These are phyloP conservation scores for Dryomyza anilis DNA, from an alignment of 2,888 invertebrate genomes.

Conservation along the genomic window DNA sequence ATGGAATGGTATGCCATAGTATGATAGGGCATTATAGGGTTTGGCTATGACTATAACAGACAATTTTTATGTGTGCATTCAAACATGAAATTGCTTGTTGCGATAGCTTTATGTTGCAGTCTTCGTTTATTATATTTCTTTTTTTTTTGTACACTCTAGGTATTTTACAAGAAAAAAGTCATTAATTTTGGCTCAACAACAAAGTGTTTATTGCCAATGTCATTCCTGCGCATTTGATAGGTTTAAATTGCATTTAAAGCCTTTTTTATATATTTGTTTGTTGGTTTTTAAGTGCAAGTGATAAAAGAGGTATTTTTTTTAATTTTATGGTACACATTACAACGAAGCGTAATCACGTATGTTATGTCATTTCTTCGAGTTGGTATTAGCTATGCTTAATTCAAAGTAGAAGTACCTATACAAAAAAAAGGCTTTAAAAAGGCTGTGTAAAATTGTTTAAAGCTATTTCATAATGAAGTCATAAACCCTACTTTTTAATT, in stretches of 20 bases:
- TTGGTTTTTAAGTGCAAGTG: neutral
- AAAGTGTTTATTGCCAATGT: slow-evolving; percentile 6
- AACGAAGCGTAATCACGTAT: too few species aligned
- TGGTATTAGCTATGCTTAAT: neutral
- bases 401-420: too few species aligned
- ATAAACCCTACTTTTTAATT: slow-evolving; percentile 9
- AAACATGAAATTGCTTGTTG: slow-evolving; percentile 17
- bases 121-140: neutral
- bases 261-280: too few species aligned
- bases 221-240: too few species aligned
- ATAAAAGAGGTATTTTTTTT: neutral
- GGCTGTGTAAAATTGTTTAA: too few species aligned
- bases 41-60: too few species aligned
- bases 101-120: neutral
- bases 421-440: too few species aligned
- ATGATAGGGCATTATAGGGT: neutral
- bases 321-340: too few species aligned
- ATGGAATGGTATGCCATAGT: too few species aligned
- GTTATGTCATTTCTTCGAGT: neutral
- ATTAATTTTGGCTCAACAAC: too few species aligned
- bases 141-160: neutral
- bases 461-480: slow-evolving; percentile 3
- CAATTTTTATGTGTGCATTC: slow-evolving; percentile 2
- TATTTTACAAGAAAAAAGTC: too few species aligned
- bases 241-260: too few species aligned